Base-by-base conservation (phyloP, 2,797 vertebrate species). In the Fratercula arctica region DNA sequence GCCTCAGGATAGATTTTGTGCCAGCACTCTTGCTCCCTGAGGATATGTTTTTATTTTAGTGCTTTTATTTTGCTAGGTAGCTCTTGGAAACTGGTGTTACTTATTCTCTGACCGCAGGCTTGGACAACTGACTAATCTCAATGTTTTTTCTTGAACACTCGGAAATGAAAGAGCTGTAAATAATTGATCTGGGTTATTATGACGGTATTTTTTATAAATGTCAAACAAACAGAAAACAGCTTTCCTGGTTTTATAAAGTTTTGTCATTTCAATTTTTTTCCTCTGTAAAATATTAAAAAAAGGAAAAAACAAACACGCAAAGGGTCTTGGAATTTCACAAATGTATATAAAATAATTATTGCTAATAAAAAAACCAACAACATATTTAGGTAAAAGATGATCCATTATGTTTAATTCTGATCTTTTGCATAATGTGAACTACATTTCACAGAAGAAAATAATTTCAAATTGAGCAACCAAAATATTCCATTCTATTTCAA, bases 251-350 rank as follows among this genome's bases (percentile, higher is more conserved):
- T 77, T 69, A 66, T 33, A 57, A 61, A 84, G 41, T 18, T n/a
- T 9, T 33, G 3, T 72, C 2, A 5, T 21, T 73, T 93, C 4
- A 14, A 4, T 1, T 33, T 51, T 57, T 67, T 87, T 37, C 8
- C 19, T 29, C 18, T 43, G 5, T 39, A 6, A 75, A 41, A 69
- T 63, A 26, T 28, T n/a, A 64, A 41, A 39, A n/a, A 46, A 1
- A 1, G n/a, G 14, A 41, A 41, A 41, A 57, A 51, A n/a, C 20
- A 46, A 2, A 0, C 0, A 2, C 4, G 0, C 1, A 16, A 29
- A 72, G 24, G 60, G 64, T 23, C 29, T 17, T 64, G 12, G 10
- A n/a, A 54, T 85, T 91, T 80, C 23, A 53, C 3, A 78, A 28
- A 69, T 39, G 16, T 54, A 57, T 4, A 6, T 35, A 51, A 76